Evolutionary conservation across 1,140 invertebrate species (phyloP).

Genomic region (Brachionus asplanchnoidis): DNA sequence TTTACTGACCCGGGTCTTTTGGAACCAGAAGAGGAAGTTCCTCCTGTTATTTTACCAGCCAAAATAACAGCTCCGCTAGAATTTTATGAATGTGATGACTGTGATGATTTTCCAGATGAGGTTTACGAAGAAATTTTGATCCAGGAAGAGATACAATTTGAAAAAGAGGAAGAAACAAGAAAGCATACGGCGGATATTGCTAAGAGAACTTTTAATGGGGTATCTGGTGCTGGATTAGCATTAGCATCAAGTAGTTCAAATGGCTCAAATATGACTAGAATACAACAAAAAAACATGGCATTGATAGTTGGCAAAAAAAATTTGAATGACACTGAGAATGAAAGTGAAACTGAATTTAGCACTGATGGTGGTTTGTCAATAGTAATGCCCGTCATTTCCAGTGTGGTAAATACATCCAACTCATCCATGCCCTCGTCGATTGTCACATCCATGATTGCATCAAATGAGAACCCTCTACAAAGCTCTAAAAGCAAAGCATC

Average conservation of each 20-base stretch:
- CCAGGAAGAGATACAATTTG: not conserved
- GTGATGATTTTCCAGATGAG: conserved; percentile 41
- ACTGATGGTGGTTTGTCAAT: conserved; percentile 21
- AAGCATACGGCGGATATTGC: not conserved
- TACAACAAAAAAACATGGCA: conserved; percentile 20
- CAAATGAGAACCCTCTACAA: conserved; percentile 2
- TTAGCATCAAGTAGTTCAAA: not conserved
- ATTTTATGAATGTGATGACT: conserved; percentile 38
- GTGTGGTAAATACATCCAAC: conserved; percentile 17
- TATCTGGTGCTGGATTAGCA: not conserved
- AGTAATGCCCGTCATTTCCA: conserved; percentile 8
- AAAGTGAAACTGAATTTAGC: conserved; percentile 19
- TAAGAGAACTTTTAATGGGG: conserved; percentile 29
- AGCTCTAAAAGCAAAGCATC: not conserved
- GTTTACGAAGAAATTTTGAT: not conserved
- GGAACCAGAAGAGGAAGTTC: conserved; percentile 8
- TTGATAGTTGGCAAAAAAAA: conserved; percentile 39
- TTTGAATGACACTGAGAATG: not conserved
- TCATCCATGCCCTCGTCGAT: conserved; percentile 5
- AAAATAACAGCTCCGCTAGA: conserved; percentile 34
- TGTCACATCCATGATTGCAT: conserved; percentile 25
- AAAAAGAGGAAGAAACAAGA: conserved; percentile 18
- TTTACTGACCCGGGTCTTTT: not conserved
- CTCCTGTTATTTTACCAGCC: not conserved
- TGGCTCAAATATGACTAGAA: conserved; percentile 16